These are phyloP conservation scores for Corythornis vintsioides DNA, from an alignment of 2,113 vertebrate genomes.

Conservation along the genomic window DNA sequence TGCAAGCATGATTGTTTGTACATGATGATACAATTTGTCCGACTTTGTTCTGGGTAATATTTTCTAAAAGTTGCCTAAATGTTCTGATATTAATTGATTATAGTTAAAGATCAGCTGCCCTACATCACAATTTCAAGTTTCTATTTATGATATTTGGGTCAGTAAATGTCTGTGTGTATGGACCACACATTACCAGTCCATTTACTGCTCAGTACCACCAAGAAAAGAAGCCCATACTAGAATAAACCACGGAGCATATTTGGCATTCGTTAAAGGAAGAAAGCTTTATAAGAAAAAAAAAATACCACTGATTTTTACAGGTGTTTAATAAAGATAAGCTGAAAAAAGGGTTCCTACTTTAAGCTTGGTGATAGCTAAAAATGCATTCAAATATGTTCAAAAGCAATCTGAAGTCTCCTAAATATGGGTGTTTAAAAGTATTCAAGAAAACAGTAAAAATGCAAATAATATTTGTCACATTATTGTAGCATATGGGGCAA, in stretches of 20 bases:
- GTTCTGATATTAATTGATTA: constrained; percentile 36
- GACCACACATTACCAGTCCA: not conserved
- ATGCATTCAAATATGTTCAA: constrained; percentile 79
- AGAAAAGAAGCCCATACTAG: constrained; percentile 39
- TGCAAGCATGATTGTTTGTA: not conserved
- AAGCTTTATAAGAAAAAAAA: constrained; percentile 74
- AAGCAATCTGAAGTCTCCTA: constrained; percentile 79
- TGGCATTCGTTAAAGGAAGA: constrained; percentile 76
- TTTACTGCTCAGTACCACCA: constrained; percentile 53
- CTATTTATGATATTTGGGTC: constrained; percentile 50
- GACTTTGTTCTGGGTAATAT: constrained; percentile 37
- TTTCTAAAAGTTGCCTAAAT: constrained; percentile 18
- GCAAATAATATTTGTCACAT: constrained; percentile 79
- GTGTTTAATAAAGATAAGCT: constrained; percentile 86
- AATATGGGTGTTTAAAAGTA: constrained; percentile 77
- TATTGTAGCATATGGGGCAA: constrained; percentile 71
- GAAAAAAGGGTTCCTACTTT: constrained; percentile 80
- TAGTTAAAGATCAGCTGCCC: constrained; percentile 8
- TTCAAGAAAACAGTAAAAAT: constrained; percentile 78
- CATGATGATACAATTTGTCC: constrained; percentile 38
- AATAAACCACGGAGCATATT: constrained; percentile 74
- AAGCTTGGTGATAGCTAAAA: constrained; percentile 77
- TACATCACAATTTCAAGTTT: constrained; percentile 35
- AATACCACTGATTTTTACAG: constrained; percentile 81
- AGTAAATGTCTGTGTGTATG: constrained; percentile 36